Base-by-base conservation (phyloP, 2,797 vertebrate genomes). In the Ambastaia sidthimunki region DNA sequence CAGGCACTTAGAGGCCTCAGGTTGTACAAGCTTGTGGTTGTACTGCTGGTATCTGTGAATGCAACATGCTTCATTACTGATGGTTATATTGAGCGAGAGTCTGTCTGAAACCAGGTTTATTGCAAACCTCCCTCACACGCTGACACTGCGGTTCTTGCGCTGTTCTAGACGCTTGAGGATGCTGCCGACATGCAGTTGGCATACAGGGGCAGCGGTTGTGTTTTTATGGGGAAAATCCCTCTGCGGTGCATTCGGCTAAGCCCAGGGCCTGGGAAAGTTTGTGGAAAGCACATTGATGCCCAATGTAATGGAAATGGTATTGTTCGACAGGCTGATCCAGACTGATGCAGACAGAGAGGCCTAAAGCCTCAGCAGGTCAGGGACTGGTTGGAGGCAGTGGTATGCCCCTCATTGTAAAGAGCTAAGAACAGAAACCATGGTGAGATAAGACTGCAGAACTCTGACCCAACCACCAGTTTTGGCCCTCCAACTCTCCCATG, bases 261-360 rank as follows among this genome's bases (percentile, higher is more conserved):
- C 93, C 90, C 71, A 54, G 83, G 68, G 87, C 92, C 91, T 94
- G 94, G 94, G 93, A 94, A 94, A 92, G 94, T 94, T 94, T 93
- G 81, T 89, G 86, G 88, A 92, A 85, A 88, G 86, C 77, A 85
- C 88, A 92, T 92, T 91, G 91, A 89, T 88, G 89, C 91, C 87
- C 91, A 93, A 50, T 90, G 88, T 93, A 83, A 87, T 93, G 92
- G 91, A 94, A 93, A 93, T 80, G 82, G 85, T 84, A 90, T 92
- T 93, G 93, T 94, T 92, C 92, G 88, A 85, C 69, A 54, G 41
- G 83, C 86, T 92, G 91, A 93, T 92, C 89, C 91, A 70, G 79
- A 89, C 86, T 71, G 19, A 81, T 86, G 89, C 89, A 91, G 88
- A 89, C 85, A 85, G 85, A 77, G 76, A 81, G 88, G 89, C 87